Base-by-base conservation (phyloP, 2,113 vertebrate species). In the Pomatorhinus ruficollis region DNA sequence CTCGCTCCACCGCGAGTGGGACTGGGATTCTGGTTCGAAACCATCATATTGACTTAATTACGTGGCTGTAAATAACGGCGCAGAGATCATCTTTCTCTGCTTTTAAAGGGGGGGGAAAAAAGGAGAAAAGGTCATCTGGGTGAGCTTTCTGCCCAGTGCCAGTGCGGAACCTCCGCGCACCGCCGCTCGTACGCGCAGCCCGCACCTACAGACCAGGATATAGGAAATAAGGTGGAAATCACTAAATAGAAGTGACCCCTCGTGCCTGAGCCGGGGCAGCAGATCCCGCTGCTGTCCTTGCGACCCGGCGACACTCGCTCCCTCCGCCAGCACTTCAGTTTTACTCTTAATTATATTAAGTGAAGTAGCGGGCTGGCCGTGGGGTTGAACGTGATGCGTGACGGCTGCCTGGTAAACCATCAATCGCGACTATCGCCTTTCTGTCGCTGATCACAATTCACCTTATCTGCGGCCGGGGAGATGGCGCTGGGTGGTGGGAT, bases 271-370 rank as follows among this genome's bases (percentile, higher is more conserved):
- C 81, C 44, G 33, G 65, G 92, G 27, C 72, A 50, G 31, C 63
- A 22, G 64, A 87, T 52, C 75, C 59, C n/a, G 88, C 93, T 69
- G 64, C 69, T 85, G 76, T 70, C 94, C 95, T 93, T 89, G 93
- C 84, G 53, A 81, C 47, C 59, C 93, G 42, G 72, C 69, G 45
- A 74, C 75, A 90, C 49, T 77, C 23, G n/a, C 93, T 92, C 83
- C 81, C 93, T 95, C 76, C 39, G 61, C 69, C 94, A 63, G 88
- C 96, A 97, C 97, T 97, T 47, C 74, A 97, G 92, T 97, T 98
- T 97, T 97, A 82, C 97, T 98, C 97, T 98, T 97, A 97, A 98
- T 98, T 98, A 95, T 96, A 97, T 98, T 96, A 98, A 97, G 97
- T 94, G 97, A 87, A 98, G 97, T 93, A 93, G 95, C n/a, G 72